phyloP scores from a whole-genome alignment of 2,888 invertebrate genomes.

The Tetragnatha montana region DNA sequence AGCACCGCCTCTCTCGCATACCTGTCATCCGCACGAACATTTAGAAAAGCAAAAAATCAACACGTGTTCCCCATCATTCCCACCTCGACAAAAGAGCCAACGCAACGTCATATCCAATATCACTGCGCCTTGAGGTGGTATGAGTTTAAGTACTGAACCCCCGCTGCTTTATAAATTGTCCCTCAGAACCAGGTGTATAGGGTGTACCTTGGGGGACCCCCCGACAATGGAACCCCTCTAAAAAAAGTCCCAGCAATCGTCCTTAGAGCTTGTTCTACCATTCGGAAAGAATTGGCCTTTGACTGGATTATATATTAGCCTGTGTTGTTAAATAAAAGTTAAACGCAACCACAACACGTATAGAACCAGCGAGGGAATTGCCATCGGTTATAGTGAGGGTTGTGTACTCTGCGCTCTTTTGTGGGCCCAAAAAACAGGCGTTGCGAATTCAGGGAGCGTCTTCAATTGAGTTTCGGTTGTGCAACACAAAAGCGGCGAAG shows the following conservation, averaged over 20 bases:
- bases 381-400: conserved; percentile 44
- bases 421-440: conserved; percentile 23
- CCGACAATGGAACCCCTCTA: conserved; percentile 27
- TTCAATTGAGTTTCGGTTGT: background rate
- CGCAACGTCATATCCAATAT: conserved; percentile 55
- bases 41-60: conserved; percentile 37
- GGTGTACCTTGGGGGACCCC: conserved; percentile 45
- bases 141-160: conserved; percentile 63
- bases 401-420: conserved; percentile 25
- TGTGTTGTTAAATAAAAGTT: conserved; percentile 70
- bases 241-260: conserved; percentile 47
- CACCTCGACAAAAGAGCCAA: conserved; percentile 26
- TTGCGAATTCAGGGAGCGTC: conserved; percentile 7
- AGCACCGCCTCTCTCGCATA: conserved; percentile 21
- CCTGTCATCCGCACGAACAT: background rate
- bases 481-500: background rate
- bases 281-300: conserved; percentile 64
- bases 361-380: conserved; percentile 59
- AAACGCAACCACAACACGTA: conserved; percentile 67
- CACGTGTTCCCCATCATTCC: conserved; percentile 45
- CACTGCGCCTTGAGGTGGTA: conserved; percentile 42
- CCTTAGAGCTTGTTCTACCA: conserved; percentile 64
- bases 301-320: conserved; percentile 68
- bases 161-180: conserved; percentile 69
- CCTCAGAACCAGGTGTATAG: conserved; percentile 64